Conservation (phyloP, 2,888 invertebrate genomes). For the Alentia gelatinosa region DNA sequence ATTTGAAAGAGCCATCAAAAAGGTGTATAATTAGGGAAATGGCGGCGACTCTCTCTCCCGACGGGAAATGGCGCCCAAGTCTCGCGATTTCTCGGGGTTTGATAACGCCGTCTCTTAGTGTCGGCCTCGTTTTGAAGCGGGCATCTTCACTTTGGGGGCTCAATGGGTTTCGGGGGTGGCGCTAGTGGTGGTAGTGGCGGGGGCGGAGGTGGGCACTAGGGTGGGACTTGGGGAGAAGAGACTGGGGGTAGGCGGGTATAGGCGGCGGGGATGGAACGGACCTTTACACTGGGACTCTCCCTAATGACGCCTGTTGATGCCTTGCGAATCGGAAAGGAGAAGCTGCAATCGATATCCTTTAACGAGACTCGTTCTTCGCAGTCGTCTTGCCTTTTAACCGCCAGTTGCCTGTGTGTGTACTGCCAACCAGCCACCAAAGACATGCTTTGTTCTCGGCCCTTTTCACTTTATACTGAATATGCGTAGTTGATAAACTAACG, state of each 20-base stretch:
- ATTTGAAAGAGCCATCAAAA: conserved; percentile 32
- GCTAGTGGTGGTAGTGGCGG: not conserved
- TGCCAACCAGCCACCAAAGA: not conserved
- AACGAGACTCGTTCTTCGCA: not conserved
- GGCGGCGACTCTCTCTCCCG: not conserved
- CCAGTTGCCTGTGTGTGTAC: not conserved
- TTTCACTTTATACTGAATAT: conserved; percentile 24
- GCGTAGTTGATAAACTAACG: no score
- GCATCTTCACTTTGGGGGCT: not conserved
- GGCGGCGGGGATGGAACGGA: not conserved
- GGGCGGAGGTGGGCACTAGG: not conserved
- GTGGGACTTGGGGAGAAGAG: no score
- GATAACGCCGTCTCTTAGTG: not conserved
- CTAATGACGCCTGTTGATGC: conserved; percentile 33
- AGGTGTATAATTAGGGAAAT: conserved; percentile 45
- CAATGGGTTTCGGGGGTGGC: not conserved
- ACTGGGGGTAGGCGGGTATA: no score
- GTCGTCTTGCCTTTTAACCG: no score
- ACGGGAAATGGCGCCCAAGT: not conserved
- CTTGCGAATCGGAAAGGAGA: not conserved
- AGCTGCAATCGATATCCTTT: conserved; percentile 1
- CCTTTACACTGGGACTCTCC: not conserved
- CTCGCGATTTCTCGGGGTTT: conserved; percentile 12
- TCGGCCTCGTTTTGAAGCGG: not conserved
- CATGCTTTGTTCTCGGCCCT: not conserved